phyloP scores from a whole-genome alignment of 2,888 invertebrate genomes.

The Macropis europaea region DNA sequence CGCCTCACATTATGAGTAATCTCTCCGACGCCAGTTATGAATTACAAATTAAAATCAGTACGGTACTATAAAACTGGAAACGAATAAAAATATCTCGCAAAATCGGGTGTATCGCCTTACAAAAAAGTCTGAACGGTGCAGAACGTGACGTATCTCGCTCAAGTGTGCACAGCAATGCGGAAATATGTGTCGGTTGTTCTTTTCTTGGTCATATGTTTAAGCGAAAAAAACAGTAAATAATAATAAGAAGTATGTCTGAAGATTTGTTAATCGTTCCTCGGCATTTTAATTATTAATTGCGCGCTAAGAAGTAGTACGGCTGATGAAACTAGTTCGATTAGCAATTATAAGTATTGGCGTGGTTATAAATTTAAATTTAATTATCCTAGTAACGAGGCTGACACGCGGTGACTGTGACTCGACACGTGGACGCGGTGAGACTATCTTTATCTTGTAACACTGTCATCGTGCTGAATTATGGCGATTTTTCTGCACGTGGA shows the following conservation, averaged over 20 bases:
- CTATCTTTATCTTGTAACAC: not conserved
- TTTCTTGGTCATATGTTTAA: no score
- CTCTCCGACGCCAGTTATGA: not conserved
- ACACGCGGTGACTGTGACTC: not conserved
- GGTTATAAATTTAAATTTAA: slow-evolving; percentile 24
- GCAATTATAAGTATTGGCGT: not conserved
- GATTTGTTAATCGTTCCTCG: not conserved
- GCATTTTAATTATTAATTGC: no score
- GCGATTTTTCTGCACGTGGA: not conserved
- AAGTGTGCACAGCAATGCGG: no score
- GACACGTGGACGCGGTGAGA: not conserved
- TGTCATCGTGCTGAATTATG: not conserved
- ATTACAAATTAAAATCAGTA: not conserved
- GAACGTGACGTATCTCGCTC: no score
- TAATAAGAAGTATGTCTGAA: not conserved
- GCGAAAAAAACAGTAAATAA: no score
- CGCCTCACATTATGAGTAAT: not conserved
- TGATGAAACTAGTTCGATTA: not conserved
- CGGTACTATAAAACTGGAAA: not conserved
- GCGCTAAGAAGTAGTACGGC: not conserved
- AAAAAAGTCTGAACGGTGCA: not conserved
- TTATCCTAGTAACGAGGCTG: not conserved
- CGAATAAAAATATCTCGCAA: not conserved
- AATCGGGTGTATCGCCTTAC: not conserved
- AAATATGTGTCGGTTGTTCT: no score